Base-by-base conservation (phyloP, 2,888 invertebrate genomes). In the Oscheius sp. region DNA sequence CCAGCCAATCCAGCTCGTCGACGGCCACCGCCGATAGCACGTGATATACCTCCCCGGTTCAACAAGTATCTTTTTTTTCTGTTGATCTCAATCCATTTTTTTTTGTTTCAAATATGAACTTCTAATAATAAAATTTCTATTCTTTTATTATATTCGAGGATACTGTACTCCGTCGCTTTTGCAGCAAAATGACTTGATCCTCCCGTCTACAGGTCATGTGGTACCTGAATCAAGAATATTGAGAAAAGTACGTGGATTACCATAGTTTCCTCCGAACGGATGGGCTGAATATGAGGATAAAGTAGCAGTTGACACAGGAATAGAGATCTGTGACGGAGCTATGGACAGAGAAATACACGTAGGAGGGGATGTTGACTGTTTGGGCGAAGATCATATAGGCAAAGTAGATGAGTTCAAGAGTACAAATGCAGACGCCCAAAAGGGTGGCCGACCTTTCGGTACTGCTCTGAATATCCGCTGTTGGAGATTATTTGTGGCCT, bases 271-370 rank as follows among this genome's bases (percentile, higher is more conserved):
- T 49, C 52, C 52, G 46, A 21, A 66, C 66, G 7, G 49, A 49
- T 3, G 49, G 66, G 49, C 66, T 66, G 29, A 66, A 66, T 7
- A 16, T n/a, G 12, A 66, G 27, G 2, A 66, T 52, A 18, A 49
- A 21, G 35, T 66, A 66, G 52, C 49, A 66, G 52, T 52, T 66
- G 29, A 66, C 18, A 5, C 25, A 13, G 9, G 66, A 66, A 27
- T 66, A 66, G 18, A 66, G 49, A 29, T 66, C 66, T 1, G 66
- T 66, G 7, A 66, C 25, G 9, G 52, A n/a, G 35, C 66, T 66
- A 35, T 66, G 66, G 18, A 66, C 25, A n/a, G 66, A 66, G 7
- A 66, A 49, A 27, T 66, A 66, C 1, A 16, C n/a, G 9, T 35
- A 52, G n/a, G 66, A 27, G 5, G 25, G 29, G 35, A 29, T 49